Percentiles rank a stretch among this genome's conserved stretches.
Evolutionary conservation across 2,113 vertebrate species (phyloP).

Genomic region (Pachypanchax playfairii): DNA sequence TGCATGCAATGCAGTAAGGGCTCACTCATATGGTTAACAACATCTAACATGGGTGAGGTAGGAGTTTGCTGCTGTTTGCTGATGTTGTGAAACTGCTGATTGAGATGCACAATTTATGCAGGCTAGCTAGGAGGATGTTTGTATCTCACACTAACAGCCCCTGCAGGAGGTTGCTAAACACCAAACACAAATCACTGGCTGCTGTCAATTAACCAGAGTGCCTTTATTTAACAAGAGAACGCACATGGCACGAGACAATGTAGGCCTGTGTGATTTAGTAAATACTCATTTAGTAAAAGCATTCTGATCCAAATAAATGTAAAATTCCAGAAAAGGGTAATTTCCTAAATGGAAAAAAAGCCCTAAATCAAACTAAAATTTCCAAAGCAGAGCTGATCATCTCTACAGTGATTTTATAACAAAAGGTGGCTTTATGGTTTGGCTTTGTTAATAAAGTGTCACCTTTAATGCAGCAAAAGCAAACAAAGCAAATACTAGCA

Average conservation of each 20-base stretch:
- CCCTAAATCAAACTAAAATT: conserved; percentile 7
- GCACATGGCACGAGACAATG: conserved; percentile 5
- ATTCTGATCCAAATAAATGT: conserved; percentile 25
- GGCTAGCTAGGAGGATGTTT: conserved; percentile 28
- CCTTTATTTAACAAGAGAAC: conserved; percentile 48
- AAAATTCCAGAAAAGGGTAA: conserved; percentile 19
- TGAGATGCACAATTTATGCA: conserved; percentile 35
- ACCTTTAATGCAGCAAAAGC: background rate
- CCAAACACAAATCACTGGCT: conserved; percentile 64
- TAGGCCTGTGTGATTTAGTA: conserved; percentile 34
- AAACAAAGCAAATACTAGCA: background rate
- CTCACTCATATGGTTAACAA: conserved; percentile 23
- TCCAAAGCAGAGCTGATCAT: background rate
- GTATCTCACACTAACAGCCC: conserved; percentile 29
- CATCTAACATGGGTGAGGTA: conserved; percentile 13
- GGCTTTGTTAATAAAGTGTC: background rate
- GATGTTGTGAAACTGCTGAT: conserved; percentile 48
- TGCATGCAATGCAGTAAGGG: conserved; percentile 8
- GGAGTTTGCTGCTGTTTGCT: conserved; percentile 39
- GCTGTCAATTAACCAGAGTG: conserved; percentile 72
- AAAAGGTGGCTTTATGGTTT: background rate
- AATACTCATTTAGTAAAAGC: conserved; percentile 55
- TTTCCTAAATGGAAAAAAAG: conserved; percentile 29
- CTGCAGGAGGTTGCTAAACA: conserved; percentile 47
- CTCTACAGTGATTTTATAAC: background rate